Evolutionary conservation across 2,797 vertebrate genomes (phyloP).

Genomic region (Sebastes oblongus): DNA sequence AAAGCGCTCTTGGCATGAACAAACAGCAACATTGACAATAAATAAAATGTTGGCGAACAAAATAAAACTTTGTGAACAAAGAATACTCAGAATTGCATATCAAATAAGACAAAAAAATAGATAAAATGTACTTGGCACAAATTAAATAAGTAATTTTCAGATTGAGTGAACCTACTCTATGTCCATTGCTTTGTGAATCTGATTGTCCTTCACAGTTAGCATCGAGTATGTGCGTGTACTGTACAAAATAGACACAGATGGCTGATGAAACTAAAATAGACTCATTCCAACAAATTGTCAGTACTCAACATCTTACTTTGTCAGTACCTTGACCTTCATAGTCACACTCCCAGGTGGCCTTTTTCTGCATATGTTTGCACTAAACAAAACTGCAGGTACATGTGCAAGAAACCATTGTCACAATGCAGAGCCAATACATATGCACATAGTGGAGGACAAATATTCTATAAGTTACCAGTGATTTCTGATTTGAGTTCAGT

Average conservation of each 20-base stretch:
- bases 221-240: conserved; percentile 69
- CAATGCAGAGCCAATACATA: conserved; percentile 72
- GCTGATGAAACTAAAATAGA: conserved; percentile 59
- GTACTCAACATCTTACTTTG: conserved; percentile 60
- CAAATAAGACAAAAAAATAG: conserved; percentile 69
- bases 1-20: conserved; percentile 82
- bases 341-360: conserved; percentile 52
- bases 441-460: conserved; percentile 72
- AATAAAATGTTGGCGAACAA: conserved; percentile 82
- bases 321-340: conserved; percentile 72
- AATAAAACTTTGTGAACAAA: conserved; percentile 74
- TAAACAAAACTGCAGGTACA: conserved; percentile 66
- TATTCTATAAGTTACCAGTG: conserved; percentile 70
- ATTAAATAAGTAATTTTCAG: conserved; percentile 78
- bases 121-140: conserved; percentile 83
- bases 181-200: conserved; percentile 81
- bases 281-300: conserved; percentile 59
- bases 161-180: conserved; percentile 77
- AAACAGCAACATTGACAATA: conserved; percentile 87
- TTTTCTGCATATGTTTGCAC: conserved; percentile 60
- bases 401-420: conserved; percentile 76
- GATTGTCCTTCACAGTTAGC: conserved; percentile 86
- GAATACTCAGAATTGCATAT: conserved; percentile 83
- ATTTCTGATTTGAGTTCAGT: conserved; percentile 74
- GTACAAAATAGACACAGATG: conserved; percentile 75